Evolutionary conservation across 2,888 invertebrate genomes (phyloP).

Genomic region (Agrilus biguttatus): DNA sequence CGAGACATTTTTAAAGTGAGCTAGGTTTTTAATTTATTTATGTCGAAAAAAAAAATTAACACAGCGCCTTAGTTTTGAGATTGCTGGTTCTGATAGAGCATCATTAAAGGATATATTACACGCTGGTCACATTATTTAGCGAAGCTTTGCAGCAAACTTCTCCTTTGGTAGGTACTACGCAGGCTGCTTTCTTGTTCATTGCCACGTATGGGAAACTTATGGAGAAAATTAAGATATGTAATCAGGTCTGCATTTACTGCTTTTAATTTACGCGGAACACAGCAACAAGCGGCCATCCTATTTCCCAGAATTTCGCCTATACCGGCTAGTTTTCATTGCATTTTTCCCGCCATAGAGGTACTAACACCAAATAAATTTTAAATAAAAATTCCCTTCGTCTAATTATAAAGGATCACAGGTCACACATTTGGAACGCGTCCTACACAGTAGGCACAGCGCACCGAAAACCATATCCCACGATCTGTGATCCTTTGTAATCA

Average conservation of each 20-base stretch:
- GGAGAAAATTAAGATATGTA: conserved; percentile 11
- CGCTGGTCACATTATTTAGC: conserved; percentile 28
- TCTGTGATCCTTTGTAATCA: too few species aligned
- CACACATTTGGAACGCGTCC: too few species aligned
- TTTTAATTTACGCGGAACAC: neutral
- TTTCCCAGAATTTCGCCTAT: too few species aligned
- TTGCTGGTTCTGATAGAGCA: conserved; percentile 26
- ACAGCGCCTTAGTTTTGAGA: conserved; percentile 26
- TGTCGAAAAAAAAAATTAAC: conserved; percentile 22
- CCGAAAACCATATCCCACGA: too few species aligned
- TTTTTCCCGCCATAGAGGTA: too few species aligned
- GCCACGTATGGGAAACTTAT: conserved; percentile 4
- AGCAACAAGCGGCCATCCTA: too few species aligned
- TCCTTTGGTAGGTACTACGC: neutral
- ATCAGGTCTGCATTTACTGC: conserved; percentile 8
- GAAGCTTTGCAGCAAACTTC: neutral
- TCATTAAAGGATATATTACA: conserved; percentile 32
- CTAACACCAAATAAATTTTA: too few species aligned
- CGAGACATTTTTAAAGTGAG: conserved; percentile 6
- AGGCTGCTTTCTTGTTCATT: neutral
- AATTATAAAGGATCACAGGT: too few species aligned
- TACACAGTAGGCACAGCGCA: too few species aligned
- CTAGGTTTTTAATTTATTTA: conserved; percentile 25
- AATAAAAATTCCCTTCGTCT: too few species aligned
- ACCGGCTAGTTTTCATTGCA: too few species aligned